A percentile compares a stretch with the other conserved stretches of the same genome.
Conservation (phyloP, 2,797 vertebrate genomes). For the Chaenodraco wilsoni region DNA sequence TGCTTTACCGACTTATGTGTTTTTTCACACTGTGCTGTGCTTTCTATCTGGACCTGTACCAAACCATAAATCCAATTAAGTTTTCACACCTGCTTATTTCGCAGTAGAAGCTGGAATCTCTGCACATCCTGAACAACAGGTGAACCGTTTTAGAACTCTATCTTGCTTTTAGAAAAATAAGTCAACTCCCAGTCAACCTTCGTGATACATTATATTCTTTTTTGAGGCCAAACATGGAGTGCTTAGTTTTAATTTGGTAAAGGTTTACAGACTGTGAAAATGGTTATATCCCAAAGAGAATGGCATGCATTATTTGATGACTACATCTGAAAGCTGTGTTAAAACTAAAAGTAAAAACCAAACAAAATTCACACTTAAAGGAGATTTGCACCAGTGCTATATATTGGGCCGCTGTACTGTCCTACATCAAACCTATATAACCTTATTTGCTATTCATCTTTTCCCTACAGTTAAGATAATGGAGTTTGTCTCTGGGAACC, state of each 20-base stretch:
- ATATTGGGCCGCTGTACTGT: not conserved
- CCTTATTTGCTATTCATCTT: not conserved
- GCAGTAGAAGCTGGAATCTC: not conserved
- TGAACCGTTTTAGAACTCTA: not conserved
- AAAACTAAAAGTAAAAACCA: not conserved
- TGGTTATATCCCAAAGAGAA: too few relatives aligned
- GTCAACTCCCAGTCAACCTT: not conserved
- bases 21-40: not conserved
- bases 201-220: not conserved
- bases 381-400: not conserved
- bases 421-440: not conserved
- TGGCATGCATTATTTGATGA: not conserved
- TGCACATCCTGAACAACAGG: not conserved
- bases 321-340: not conserved
- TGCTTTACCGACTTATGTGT: slow-evolving; percentile 10
- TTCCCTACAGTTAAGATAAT: not conserved
- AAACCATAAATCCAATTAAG: slow-evolving; percentile 12
- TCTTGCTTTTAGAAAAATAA: not conserved
- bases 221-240: not conserved
- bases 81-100: slow-evolving; percentile 15
- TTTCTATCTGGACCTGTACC: not conserved
- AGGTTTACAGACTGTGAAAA: not conserved
- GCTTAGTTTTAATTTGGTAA: not conserved
- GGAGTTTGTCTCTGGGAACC: not conserved
- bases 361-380: not conserved